Conservation (phyloP, 2,113 vertebrate species). For the Lophius piscatorius region DNA sequence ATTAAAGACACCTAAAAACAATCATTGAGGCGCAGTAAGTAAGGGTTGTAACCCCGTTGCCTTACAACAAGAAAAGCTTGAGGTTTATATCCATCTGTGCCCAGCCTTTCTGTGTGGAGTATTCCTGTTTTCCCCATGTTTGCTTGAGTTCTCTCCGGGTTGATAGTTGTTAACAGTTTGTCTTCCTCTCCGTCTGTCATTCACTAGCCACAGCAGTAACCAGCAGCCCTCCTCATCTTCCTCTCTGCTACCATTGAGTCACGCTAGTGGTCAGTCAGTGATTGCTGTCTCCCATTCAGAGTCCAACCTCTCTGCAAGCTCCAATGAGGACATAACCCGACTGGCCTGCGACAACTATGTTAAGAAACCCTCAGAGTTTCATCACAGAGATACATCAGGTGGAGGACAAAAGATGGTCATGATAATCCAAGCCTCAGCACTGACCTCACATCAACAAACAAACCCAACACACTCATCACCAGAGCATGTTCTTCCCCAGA, state of each 20-base stretch:
- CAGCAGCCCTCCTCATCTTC: slow-evolving; percentile 73
- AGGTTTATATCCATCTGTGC: no score
- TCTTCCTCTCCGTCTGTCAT: slow-evolving; percentile 8
- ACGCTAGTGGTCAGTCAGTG: slow-evolving; percentile 45
- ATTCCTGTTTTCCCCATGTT: no score
- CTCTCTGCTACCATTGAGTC: slow-evolving; percentile 45
- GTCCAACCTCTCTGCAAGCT: slow-evolving; percentile 29
- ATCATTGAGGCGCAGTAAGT: no score
- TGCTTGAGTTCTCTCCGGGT: no score
- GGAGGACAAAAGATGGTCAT: slow-evolving; percentile 45
- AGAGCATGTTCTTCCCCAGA: slow-evolving; percentile 34
- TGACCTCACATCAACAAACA: slow-evolving; percentile 28
- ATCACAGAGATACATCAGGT: slow-evolving; percentile 13
- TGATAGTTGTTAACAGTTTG: background rate
- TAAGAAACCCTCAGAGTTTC: slow-evolving; percentile 22
- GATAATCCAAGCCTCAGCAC: slow-evolving; percentile 43
- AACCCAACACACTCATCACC: background rate
- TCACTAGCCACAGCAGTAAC: slow-evolving; percentile 43
- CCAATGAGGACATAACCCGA: slow-evolving; percentile 20
- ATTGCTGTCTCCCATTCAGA: slow-evolving; percentile 49
- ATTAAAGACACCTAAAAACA: no score
- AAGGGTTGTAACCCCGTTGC: no score
- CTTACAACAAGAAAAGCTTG: no score
- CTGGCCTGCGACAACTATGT: slow-evolving; percentile 6
- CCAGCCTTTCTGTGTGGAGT: no score